phyloP scores from a whole-genome alignment of 2,113 vertebrate genomes.

The Poicephalus gulielmi region DNA sequence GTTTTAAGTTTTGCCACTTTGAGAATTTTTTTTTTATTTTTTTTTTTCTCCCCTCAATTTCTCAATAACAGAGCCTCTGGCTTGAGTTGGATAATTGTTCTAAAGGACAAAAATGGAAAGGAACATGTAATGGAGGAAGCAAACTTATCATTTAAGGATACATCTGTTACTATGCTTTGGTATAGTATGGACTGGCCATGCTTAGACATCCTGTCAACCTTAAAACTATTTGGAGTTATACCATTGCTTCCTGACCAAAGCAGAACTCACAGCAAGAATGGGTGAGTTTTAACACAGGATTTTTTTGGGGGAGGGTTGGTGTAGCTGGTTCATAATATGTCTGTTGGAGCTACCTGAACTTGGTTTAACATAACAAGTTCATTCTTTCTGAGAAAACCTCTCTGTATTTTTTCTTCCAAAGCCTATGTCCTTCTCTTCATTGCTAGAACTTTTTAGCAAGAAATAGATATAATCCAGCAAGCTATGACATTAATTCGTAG shows the following conservation, averaged over 20 bases:
- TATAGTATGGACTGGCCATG: conserved; percentile 65
- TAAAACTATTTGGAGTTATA: conserved; percentile 79
- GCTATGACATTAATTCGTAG: neutral
- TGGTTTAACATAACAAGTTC: neutral
- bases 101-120: conserved; percentile 73
- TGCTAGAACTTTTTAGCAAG: neutral
- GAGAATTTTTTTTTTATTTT: neutral
- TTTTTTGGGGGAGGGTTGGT: neutral
- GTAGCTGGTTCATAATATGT: neutral
- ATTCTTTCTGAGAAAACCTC: neutral
- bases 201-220: no score
- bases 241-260: conserved; percentile 69
- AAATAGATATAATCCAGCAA: neutral
- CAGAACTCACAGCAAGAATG: neutral
- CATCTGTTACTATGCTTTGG: conserved; percentile 81
- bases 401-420: neutral
- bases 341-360: neutral
- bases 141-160: conserved; percentile 73
- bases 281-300: conserved; percentile 53
- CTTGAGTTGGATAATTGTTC: conserved; percentile 81
- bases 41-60: neutral
- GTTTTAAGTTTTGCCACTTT: neutral
- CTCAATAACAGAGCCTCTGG: conserved; percentile 64
- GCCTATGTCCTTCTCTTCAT: neutral
- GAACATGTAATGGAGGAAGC: conserved; percentile 71